These are phyloP conservation scores for Caenorhabditis japonica DNA, from an alignment of 2,888 invertebrate species.

Conservation along the genomic window DNA sequence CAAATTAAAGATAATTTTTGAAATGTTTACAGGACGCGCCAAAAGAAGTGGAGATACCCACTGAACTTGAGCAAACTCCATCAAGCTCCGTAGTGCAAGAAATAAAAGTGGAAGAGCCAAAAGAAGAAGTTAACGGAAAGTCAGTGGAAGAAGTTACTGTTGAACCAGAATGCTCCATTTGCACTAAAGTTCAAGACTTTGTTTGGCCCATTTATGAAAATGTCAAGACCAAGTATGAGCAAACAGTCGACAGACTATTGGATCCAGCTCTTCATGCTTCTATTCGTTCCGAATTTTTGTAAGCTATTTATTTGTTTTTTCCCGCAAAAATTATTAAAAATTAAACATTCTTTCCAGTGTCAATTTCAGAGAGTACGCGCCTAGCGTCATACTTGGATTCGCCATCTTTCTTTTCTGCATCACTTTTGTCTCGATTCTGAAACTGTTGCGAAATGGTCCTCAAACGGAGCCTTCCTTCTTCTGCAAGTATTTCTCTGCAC, in stretches of 20 bases:
- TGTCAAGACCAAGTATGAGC: constrained; percentile 8
- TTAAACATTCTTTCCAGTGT: no score
- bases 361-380: constrained; percentile 17
- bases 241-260: constrained; percentile 2
- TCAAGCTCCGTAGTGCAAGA: constrained; percentile 24
- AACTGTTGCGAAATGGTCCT: constrained; percentile 16
- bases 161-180: constrained; percentile 10
- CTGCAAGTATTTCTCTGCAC: constrained; percentile 50
- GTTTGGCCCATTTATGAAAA: constrained; percentile 13
- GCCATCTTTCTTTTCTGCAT: constrained; percentile 23
- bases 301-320: not conserved
- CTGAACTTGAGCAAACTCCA: constrained; percentile 2
- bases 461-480: constrained; percentile 22
- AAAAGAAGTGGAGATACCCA: constrained; percentile 14
- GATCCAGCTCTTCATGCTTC: constrained; percentile 37
- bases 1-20: no score
- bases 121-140: constrained; percentile 19
- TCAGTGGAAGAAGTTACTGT: not conserved
- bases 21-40: constrained; percentile 44
- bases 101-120: constrained; percentile 11
- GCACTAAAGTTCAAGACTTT: constrained; percentile 9
- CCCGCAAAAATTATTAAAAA: no score
- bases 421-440: constrained; percentile 15
- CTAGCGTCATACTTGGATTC: constrained; percentile 6
- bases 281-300: constrained; percentile 28